Percentiles rank a stretch among this genome's conserved stretches.
Evolutionary conservation across 1,140 invertebrate species (phyloP).

Genomic region (Drosophila ficusphila): DNA sequence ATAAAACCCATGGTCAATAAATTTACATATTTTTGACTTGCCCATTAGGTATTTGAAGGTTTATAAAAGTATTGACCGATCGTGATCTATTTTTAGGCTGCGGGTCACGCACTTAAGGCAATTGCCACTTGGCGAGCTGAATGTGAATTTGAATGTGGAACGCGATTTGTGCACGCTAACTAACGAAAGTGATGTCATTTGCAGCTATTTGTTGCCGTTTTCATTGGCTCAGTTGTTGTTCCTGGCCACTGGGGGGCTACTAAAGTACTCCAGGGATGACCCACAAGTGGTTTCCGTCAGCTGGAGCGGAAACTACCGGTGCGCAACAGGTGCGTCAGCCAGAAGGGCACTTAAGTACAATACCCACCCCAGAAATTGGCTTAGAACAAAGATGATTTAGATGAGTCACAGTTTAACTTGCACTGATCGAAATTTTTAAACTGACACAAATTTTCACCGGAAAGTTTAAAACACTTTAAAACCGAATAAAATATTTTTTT

Average conservation of each 20-base stretch:
- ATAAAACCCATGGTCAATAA: background rate
- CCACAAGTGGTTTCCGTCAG: slow-evolving; percentile 40
- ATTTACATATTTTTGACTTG: background rate
- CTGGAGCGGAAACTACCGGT: slow-evolving; percentile 15
- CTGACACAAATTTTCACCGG: background rate
- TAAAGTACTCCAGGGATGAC: slow-evolving; percentile 16
- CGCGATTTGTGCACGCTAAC: slow-evolving; percentile 52
- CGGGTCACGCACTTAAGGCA: slow-evolving; percentile 41
- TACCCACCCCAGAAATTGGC: background rate
- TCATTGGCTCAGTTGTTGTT: slow-evolving; percentile 27
- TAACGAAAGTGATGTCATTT: slow-evolving; percentile 59
- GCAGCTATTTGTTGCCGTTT: slow-evolving; percentile 30
- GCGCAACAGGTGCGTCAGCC: slow-evolving; percentile 30
- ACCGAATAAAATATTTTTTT: too few species aligned
- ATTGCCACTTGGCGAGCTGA: slow-evolving; percentile 36
- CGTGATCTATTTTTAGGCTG: slow-evolving; percentile 28
- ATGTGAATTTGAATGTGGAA: slow-evolving; percentile 41
- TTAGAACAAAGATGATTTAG: background rate
- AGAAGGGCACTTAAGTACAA: slow-evolving; percentile 1
- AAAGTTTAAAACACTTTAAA: too few species aligned
- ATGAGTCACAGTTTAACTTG: background rate
- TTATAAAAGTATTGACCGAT: background rate
- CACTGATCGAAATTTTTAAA: background rate
- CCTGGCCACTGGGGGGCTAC: background rate
- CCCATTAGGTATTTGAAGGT: slow-evolving; percentile 2